Conservation (phyloP, 2,113 vertebrate species). For the Drymodes brunneopygia region DNA sequence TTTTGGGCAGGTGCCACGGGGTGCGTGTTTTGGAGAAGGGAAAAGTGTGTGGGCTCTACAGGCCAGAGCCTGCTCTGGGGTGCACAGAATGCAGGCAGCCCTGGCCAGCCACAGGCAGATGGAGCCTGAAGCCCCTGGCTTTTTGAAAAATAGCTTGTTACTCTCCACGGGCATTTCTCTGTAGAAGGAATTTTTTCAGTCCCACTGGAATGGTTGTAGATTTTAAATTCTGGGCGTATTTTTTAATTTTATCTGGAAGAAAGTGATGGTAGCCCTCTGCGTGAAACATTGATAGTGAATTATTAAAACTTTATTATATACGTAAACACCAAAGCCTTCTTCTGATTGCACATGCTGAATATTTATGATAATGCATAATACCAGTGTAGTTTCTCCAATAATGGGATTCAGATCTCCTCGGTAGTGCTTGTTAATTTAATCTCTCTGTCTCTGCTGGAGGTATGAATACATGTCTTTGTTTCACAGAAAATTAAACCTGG, state of each 20-base stretch:
- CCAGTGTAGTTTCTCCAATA: slow-evolving; percentile 4
- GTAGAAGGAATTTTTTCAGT: neutral
- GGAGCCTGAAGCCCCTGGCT: fast-evolving
- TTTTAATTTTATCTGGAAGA: neutral
- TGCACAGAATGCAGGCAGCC: neutral
- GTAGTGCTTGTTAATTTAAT: neutral
- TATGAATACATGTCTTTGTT: neutral
- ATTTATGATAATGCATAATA: slow-evolving; percentile 24
- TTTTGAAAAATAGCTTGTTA: neutral
- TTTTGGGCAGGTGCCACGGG: fast-evolving
- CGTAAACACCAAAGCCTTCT: neutral
- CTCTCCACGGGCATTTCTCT: neutral
- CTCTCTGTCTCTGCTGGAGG: neutral
- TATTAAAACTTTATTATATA: slow-evolving; percentile 43
- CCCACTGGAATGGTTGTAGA: neutral
- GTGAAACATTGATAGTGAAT: slow-evolving; percentile 14
- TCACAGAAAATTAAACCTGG: neutral
- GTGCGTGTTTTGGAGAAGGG: neutral
- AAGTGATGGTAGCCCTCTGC: fast-evolving
- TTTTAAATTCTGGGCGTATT: neutral
- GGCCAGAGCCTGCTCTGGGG: neutral
- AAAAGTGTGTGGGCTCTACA: fast-evolving
- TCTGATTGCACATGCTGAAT: slow-evolving; percentile 48
- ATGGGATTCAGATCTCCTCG: slow-evolving; percentile 5
- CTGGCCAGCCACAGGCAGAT: neutral